phyloP scores from a whole-genome alignment of 1,140 invertebrate genomes.

The Globodera rostochiensis region DNA sequence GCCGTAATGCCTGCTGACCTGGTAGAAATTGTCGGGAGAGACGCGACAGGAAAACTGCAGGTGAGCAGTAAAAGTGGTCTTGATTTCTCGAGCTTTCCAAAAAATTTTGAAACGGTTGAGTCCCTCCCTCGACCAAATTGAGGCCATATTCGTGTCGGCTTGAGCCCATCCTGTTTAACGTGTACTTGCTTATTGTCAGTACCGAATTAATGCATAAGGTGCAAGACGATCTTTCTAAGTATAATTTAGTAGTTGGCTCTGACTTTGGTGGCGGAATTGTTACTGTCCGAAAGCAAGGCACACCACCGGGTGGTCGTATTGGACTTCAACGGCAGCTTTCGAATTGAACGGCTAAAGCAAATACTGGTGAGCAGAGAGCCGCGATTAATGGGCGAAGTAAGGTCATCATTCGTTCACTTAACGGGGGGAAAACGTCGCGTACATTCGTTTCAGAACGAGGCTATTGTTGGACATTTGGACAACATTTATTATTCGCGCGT shows the following conservation, averaged over 20 bases:
- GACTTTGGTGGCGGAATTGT: slow-evolving; percentile 29
- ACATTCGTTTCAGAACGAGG: neutral
- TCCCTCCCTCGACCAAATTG: neutral
- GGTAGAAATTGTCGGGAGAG: slow-evolving; percentile 18
- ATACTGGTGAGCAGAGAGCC: slow-evolving; percentile 17
- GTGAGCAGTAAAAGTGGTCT: neutral
- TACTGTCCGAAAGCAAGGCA: slow-evolving; percentile 8
- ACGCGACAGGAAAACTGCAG: slow-evolving; percentile 25
- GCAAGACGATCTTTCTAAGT: neutral
- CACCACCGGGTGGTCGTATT: neutral
- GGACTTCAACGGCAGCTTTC: slow-evolving; percentile 25
- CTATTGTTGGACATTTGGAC: neutral
- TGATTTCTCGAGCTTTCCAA: no score
- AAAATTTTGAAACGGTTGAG: neutral
- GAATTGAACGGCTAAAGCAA: slow-evolving; percentile 11
- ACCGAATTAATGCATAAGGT: neutral
- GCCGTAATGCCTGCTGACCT: slow-evolving; percentile 1
- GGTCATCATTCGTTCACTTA: neutral
- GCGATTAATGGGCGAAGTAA: neutral
- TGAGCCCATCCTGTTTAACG: no score
- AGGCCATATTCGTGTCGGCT: no score
- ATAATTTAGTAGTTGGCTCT: slow-evolving; percentile 9
- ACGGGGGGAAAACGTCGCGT: neutral
- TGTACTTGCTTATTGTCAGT: neutral
- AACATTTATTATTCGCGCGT: neutral